These are phyloP conservation scores for Phalacrocorax brasilianus DNA, from an alignment of 2,113 vertebrate genomes.

Conservation along the genomic window DNA sequence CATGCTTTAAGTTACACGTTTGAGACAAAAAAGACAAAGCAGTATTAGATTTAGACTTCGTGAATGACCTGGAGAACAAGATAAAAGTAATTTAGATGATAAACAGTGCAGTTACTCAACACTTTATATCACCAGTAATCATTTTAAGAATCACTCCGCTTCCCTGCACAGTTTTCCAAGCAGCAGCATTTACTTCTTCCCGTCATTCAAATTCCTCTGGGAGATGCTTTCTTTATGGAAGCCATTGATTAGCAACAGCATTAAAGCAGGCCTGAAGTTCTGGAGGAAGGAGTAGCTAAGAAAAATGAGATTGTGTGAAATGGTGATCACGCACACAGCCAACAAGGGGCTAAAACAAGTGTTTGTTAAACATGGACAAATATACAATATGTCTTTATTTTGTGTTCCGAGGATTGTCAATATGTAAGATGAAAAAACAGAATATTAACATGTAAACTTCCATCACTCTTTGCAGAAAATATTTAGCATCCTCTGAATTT, in stretches of 20 bases:
- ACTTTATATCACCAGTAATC: not conserved
- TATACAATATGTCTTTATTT: not conserved
- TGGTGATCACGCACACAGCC: not conserved
- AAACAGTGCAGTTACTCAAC: not conserved
- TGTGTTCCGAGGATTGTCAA: not conserved
- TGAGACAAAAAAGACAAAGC: not conserved
- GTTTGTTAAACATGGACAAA: not conserved
- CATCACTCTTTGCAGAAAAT: not conserved
- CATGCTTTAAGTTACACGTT: not conserved
- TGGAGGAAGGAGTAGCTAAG: not conserved
- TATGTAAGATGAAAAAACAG: not conserved
- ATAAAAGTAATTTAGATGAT: conserved; percentile 29
- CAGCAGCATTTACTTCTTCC: not conserved
- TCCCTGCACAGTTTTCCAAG: not conserved
- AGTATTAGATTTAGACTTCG: conserved; percentile 1
- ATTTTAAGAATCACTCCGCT: not conserved
- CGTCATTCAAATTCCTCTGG: not conserved
- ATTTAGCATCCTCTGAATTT: not conserved
- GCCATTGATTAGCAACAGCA: not conserved
- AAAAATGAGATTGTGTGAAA: not conserved
- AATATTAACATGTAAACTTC: not conserved
- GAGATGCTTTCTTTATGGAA: not conserved
- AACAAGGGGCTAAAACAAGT: not conserved
- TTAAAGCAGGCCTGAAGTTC: not conserved
- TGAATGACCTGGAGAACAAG: not conserved